Percentiles rank a stretch among this genome's conserved stretches.
These are phyloP conservation scores for Cosmia pyralina DNA, from an alignment of 2,888 invertebrate genomes.

Conservation along the genomic window DNA sequence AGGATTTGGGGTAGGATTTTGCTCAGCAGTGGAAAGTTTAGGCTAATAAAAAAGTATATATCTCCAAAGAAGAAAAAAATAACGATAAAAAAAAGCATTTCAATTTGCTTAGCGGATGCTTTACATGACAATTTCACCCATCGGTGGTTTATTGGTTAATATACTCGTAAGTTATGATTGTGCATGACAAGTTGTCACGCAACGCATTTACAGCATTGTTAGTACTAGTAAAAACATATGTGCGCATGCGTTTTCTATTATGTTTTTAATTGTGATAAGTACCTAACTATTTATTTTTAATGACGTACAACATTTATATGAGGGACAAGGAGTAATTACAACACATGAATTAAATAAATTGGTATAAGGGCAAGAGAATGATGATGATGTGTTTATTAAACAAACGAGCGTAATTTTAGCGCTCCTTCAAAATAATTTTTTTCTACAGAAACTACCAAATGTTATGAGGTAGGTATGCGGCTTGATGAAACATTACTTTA, in stretches of 20 bases:
- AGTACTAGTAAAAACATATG: slow-evolving; percentile 30
- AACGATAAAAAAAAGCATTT: neutral
- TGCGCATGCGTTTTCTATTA: slow-evolving; percentile 42
- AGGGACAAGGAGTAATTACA: slow-evolving; percentile 20
- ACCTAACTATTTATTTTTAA: slow-evolving; percentile 37
- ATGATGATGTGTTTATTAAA: neutral
- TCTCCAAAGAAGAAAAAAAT: neutral
- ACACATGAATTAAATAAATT: slow-evolving; percentile 6
- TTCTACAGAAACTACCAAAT: neutral
- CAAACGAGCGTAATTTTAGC: slow-evolving; percentile 33
- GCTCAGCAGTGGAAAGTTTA: too few species aligned
- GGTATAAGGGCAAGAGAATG: neutral
- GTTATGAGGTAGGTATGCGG: neutral
- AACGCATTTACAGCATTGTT: slow-evolving; percentile 40
- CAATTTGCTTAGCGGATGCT: neutral
- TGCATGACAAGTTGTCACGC: slow-evolving; percentile 28
- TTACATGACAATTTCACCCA: slow-evolving; percentile 6
- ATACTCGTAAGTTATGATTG: slow-evolving; percentile 23
- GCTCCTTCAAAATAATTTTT: neutral
- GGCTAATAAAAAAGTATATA: too few species aligned
- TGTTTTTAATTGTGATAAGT: slow-evolving; percentile 46
- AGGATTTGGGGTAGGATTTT: too few species aligned
- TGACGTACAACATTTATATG: slow-evolving; percentile 11
- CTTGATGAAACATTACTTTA: neutral
- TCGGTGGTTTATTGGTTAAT: slow-evolving; percentile 30